Percentiles rank a stretch among this genome's conserved stretches.
Evolutionary conservation across 2,113 vertebrate genomes (phyloP).

Genomic region (Colossoma macropomum): DNA sequence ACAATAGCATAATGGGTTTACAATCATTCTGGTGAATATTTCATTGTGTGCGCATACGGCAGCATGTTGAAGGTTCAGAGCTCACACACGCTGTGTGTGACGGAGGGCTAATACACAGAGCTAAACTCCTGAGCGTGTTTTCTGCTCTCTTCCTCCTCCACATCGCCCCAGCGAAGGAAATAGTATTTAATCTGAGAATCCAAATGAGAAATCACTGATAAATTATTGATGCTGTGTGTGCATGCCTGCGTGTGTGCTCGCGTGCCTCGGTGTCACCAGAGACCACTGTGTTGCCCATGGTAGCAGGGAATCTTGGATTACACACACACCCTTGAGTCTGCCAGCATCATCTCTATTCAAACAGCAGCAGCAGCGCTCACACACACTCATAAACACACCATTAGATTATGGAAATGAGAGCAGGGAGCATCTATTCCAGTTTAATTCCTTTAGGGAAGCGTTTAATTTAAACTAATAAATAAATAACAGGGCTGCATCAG

Average conservation of each 20-base stretch:
- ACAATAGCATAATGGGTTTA: constrained; percentile 50
- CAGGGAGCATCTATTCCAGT: constrained; percentile 70
- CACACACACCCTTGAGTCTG: constrained; percentile 39
- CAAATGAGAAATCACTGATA: constrained; percentile 41
- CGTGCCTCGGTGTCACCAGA: constrained; percentile 35
- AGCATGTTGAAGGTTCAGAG: background rate
- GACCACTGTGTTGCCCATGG: constrained; percentile 27
- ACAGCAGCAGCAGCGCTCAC: constrained; percentile 24
- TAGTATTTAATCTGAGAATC: constrained; percentile 46
- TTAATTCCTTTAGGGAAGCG: constrained; percentile 79
- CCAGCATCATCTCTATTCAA: constrained; percentile 47
- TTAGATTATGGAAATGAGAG: constrained; percentile 82
- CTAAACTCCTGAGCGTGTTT: constrained; percentile 30
- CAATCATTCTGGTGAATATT: constrained; percentile 55
- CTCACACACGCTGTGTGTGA: background rate
- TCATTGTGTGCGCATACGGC: constrained; percentile 36
- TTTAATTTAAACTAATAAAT: constrained; percentile 82
- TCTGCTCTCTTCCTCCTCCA: constrained; percentile 29
- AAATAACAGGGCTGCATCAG: constrained; percentile 74
- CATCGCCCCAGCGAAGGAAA: constrained; percentile 40
- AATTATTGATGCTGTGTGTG: constrained; percentile 49
- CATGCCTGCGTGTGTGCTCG: constrained; percentile 21
- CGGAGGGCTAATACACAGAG: constrained; percentile 20
- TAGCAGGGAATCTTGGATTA: constrained; percentile 43
- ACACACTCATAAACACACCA: constrained; percentile 60